Evolutionary conservation across 2,797 vertebrate genomes (phyloP).

Genomic region (Pseudochirops corinnae): DNA sequence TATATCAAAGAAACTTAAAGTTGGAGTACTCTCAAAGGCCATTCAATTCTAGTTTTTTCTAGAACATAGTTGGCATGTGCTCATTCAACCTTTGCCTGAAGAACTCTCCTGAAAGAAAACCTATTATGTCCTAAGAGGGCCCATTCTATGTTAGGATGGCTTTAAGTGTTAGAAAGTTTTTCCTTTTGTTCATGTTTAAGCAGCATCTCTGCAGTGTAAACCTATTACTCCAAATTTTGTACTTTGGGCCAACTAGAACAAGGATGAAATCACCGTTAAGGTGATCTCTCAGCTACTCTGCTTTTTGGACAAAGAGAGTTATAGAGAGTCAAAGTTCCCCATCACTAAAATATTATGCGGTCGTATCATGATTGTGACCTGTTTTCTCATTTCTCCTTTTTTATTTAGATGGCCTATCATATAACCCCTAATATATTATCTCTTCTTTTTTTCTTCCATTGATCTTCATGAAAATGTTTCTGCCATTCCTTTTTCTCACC

Average conservation of each 20-base stretch:
- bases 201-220: neutral
- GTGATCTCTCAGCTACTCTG: neutral
- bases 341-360: neutral
- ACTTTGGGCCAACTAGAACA: neutral
- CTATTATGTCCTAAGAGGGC: neutral
- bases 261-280: neutral
- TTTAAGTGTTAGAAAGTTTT: neutral
- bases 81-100: neutral
- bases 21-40: neutral
- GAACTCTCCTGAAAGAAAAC: neutral
- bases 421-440: neutral
- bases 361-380: neutral
- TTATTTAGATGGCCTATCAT: neutral
- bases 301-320: neutral
- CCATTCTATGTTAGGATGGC: neutral
- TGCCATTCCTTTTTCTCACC: neutral
- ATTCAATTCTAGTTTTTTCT: neutral
- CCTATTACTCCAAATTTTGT: neutral
- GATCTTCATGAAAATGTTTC: neutral
- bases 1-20: neutral
- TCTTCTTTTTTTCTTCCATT: neutral
- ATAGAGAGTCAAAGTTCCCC: neutral
- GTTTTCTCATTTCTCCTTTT: neutral
- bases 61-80: neutral
- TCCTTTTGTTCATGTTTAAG: neutral